phyloP scores from a whole-genome alignment of 1,140 invertebrate species.

The Scaptodrosophila lebanonensis region DNA sequence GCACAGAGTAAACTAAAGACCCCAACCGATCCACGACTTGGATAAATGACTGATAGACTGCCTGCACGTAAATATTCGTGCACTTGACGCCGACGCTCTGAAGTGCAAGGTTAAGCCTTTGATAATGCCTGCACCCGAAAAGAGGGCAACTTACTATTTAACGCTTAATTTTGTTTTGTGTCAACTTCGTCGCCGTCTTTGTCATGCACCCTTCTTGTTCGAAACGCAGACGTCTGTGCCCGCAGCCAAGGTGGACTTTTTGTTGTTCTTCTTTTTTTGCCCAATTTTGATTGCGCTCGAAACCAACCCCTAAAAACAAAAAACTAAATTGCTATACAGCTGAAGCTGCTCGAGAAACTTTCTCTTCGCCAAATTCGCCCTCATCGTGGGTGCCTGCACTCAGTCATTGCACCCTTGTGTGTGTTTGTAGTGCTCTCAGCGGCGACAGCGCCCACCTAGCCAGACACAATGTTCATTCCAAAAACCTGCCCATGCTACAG shows the following conservation, averaged over 20 bases:
- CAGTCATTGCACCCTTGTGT: conserved; percentile 52
- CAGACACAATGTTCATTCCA: too few species aligned
- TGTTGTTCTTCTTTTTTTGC: not conserved
- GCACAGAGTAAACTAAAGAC: too few species aligned
- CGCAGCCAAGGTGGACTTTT: not conserved
- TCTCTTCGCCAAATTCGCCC: conserved; percentile 25
- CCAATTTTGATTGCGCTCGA: not conserved
- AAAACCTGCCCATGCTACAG: too few species aligned
- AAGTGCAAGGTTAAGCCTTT: conserved; percentile 57
- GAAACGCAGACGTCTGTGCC: too few species aligned
- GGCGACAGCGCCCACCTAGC: too few species aligned
- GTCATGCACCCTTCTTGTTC: conserved; percentile 13
- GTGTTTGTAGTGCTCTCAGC: conserved; percentile 7
- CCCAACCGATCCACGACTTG: too few species aligned
- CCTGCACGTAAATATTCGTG: not conserved
- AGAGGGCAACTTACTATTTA: conserved; percentile 39
- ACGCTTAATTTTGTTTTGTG: conserved; percentile 11
- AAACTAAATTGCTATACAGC: conserved; percentile 51
- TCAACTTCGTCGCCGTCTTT: not conserved
- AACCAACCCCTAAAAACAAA: conserved; percentile 15
- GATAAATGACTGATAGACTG: conserved; percentile 46
- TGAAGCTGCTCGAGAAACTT: conserved; percentile 43
- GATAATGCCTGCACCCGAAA: conserved; percentile 9
- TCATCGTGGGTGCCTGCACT: conserved; percentile 1
- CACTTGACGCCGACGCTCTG: not conserved